Base-by-base conservation (phyloP, 2,888 invertebrate genomes). In the Gymnoscelis rufifasciata region DNA sequence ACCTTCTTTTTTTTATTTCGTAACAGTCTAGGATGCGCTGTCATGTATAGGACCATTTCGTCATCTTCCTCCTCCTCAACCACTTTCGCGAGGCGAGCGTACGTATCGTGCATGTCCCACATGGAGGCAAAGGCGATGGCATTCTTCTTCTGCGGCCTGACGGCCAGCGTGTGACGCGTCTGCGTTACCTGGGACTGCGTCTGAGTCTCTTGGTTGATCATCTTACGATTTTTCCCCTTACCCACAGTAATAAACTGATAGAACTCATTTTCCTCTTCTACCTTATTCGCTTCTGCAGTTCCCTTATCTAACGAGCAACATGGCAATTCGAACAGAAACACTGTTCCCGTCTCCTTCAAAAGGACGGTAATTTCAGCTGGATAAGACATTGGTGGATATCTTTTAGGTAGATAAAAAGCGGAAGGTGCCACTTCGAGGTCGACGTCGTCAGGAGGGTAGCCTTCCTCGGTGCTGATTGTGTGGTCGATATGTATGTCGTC, bases 91-190 rank as follows among this genome's bases (percentile, higher is more conserved):
- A 90, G 61, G 37, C 77, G 78, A 4, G 83, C 81, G 57, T 91
- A 93, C 0, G 92, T 93, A 64, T 95, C 95, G 60, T 91, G 91
- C 91, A 95, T 93, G 59, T 94, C 93, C 90, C 94, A 95, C 64
- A 92, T 88, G 0, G 94, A 94, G 0, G 93, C 94, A 66, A 92
- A 93, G 0, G 91, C 89, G 1, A 86, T 84, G 2, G 88, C 88
- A 61, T 93, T 90, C 41, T 77, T 86, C 44, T 89, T 90, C 43
- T 81, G 76, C 0, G 89, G 87, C 14, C 88, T 78, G 1, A 86
- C 83, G 0, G 92, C 89, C 23, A 91, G 87, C 0, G 93, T 93
- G 46, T 90, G 89, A 8, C 93, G 84, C 0, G 91, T 89, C 71
- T 94, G 95, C 7, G 83, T 84, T 4, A 93, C 78, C 19, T 84